Evolutionary conservation across 1,140 invertebrate genomes (phyloP), one percentile per base, ranked within the genome.

Genomic region (Holotrichia oblita): DNA sequence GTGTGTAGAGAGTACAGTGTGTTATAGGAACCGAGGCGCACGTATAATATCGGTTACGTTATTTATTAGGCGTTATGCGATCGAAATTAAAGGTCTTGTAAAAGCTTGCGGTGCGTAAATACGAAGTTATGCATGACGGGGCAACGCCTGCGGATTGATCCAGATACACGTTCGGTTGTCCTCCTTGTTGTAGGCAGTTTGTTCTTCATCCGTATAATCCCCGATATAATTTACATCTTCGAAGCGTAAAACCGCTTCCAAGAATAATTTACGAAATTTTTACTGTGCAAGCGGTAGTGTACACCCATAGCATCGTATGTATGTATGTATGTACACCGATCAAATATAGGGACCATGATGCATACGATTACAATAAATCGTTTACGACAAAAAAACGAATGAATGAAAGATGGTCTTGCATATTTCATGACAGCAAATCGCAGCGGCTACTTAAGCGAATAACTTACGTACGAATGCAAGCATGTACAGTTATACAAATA

Each of bases 1-100:
- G 61, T 48, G 27, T 34, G 27, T 34, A 34, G 27, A 34, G 27
- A 34, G 48, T 55, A 55, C 48, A 17, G 12, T 17, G 48, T 55
- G 27, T 34, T 34, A 34, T 34, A 34, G 17, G 48, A 55, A 55
- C 14, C 48, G 17, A 55, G 22, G 61, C 61, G 22, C 61, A 69
- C 61, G 61, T 69, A 69, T 69, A 69, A 69, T 69, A 69, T 69
- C 61, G 61, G 61, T 69, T 69, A 69, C 61, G 61, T 69, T 69
- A 69, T 69, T 69, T 69, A 69, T 69, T 69, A 69, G 61, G 61
- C 61, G 61, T 69, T 69, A 69, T 69, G 61, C 61, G 22, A 69
- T 69, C 61, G 61, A 69, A 69, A 69, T 69, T 69, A 69, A 69
- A 69, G 61, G 61, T 69, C 61, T 69, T 69, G 61, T 64, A 22